Percentiles rank a stretch among this genome's conserved stretches.
phyloP scores from a whole-genome alignment of 2,113 vertebrate species.

The Cebus imitator region DNA sequence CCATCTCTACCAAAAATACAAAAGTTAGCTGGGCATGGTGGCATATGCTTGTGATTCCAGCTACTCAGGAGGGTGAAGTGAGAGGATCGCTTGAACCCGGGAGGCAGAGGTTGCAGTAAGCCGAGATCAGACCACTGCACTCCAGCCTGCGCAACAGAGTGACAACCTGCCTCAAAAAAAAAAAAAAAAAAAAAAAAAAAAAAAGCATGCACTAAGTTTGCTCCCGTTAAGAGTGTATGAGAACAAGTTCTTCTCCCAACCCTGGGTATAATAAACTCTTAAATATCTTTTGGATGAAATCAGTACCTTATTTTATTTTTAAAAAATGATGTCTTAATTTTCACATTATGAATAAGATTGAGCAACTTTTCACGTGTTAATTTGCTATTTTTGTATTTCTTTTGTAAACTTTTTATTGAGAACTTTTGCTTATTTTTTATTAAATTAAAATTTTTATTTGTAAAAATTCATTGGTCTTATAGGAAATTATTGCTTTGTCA shows the following conservation, averaged over 20 bases:
- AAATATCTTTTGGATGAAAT: not conserved
- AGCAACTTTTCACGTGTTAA: not conserved
- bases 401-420: not conserved
- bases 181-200: no score
- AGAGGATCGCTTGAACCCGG: no score
- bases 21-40: no score
- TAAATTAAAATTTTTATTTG: not conserved
- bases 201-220: not conserved
- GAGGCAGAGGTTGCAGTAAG: no score
- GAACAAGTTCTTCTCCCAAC: not conserved
- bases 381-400: not conserved
- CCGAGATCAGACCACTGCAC: no score
- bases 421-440: not conserved
- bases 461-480: not conserved
- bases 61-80: no score
- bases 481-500: not conserved
- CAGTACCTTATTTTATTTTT: not conserved
- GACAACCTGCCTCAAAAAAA: no score
- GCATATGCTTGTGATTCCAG: no score
- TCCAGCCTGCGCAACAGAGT: no score
- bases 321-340: not conserved
- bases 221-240: not conserved
- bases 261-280: not conserved
- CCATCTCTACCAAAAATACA: no score
- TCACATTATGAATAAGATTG: not conserved